Percentiles rank a stretch among this genome's conserved stretches.
Evolutionary conservation across 1,140 invertebrate genomes (phyloP).

Genomic region (Pogonognathellus flavescens): DNA sequence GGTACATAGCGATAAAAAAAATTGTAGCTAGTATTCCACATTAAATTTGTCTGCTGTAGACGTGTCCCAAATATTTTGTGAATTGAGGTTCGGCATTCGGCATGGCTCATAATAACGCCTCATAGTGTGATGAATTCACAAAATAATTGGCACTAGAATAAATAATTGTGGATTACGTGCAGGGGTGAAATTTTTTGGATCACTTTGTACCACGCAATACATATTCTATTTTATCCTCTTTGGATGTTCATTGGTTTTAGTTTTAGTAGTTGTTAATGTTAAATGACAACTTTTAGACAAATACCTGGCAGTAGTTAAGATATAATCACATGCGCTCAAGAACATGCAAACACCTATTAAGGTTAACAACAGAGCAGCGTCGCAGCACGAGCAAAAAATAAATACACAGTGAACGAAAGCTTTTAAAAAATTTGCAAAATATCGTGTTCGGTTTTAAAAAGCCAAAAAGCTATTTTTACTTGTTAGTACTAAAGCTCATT

Average conservation of each 20-base stretch:
- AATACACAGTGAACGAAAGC: neutral
- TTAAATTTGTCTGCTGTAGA: too few species aligned
- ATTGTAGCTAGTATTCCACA: too few species aligned
- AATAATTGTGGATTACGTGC: too few species aligned
- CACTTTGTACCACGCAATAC: too few species aligned
- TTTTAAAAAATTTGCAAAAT: slow-evolving; percentile 9
- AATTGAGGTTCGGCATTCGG: too few species aligned
- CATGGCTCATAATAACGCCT: neutral
- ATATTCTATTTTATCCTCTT: neutral
- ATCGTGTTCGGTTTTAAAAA: slow-evolving; percentile 1
- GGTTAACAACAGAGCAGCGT: neutral
- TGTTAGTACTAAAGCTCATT: neutral
- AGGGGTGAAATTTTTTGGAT: too few species aligned
- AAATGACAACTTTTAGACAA: neutral
- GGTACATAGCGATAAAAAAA: too few species aligned
- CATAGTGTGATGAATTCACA: neutral
- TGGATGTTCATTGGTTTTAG: neutral
- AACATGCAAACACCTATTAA: slow-evolving; percentile 30
- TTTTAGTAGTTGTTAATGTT: slow-evolving; percentile 2
- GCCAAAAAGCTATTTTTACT: neutral
- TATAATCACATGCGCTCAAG: slow-evolving; percentile 8
- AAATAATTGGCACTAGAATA: too few species aligned
- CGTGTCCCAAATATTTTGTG: too few species aligned
- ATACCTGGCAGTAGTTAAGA: neutral
- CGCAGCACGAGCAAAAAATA: neutral